Evolutionary conservation across 1,140 invertebrate genomes (phyloP).

Genomic region (Sitodiplosis mosellana): DNA sequence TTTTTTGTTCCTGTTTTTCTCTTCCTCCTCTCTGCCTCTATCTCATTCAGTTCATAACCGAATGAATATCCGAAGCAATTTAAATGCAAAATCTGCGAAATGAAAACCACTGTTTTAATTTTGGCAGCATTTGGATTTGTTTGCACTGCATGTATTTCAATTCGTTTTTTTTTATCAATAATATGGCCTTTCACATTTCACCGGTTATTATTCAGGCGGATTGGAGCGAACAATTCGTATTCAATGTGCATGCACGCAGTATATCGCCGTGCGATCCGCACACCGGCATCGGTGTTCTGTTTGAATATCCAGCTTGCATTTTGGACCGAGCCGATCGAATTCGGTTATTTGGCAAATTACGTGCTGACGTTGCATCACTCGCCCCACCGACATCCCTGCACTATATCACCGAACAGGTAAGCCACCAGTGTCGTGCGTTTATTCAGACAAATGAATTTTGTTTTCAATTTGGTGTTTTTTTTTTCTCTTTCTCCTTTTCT

Average conservation of each 20-base stretch:
- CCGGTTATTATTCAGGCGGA: slow-evolving; percentile 37
- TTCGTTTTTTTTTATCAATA: background rate
- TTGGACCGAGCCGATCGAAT: slow-evolving; percentile 51
- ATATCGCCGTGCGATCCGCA: slow-evolving; percentile 59
- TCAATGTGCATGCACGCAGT: slow-evolving; percentile 60
- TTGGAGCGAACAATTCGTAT: slow-evolving; percentile 63
- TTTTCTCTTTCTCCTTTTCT: background rate
- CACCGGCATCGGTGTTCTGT: slow-evolving; percentile 46
- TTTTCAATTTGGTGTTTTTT: background rate
- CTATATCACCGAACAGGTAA: slow-evolving; percentile 37
- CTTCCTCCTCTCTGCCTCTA: background rate
- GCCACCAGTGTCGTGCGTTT: no score
- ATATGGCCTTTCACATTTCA: slow-evolving; percentile 4
- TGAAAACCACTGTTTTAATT: background rate
- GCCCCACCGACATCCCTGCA: slow-evolving; percentile 36
- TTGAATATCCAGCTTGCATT: slow-evolving; percentile 64
- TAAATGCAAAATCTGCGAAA: background rate
- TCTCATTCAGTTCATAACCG: background rate
- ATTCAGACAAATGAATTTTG: background rate
- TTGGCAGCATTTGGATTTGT: no score
- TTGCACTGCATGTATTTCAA: background rate
- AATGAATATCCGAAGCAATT: background rate
- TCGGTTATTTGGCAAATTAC: slow-evolving; percentile 46
- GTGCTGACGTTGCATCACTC: slow-evolving; percentile 45
- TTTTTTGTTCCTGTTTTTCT: background rate